Percentiles rank a stretch among this genome's conserved stretches.
Evolutionary conservation across 2,113 vertebrate species (phyloP).

Genomic region (Sorex fumeus): DNA sequence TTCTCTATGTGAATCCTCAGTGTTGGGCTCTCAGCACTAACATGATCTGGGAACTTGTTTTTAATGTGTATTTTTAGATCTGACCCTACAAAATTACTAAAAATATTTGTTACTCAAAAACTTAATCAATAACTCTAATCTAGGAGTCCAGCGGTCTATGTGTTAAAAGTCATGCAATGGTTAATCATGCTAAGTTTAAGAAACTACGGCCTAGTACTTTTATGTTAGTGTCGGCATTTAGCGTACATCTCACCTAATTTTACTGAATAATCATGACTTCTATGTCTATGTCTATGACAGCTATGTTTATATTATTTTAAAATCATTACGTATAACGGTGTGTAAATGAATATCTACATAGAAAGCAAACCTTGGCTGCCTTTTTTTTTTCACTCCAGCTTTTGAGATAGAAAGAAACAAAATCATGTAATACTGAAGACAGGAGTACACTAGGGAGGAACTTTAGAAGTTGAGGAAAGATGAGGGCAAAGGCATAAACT

Average conservation of each 20-base stretch:
- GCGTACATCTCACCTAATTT: not conserved
- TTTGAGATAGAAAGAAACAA: conserved; percentile 49
- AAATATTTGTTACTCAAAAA: not conserved
- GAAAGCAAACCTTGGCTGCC: not conserved
- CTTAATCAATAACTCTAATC: not conserved
- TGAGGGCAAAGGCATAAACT: not conserved
- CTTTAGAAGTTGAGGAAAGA: not conserved
- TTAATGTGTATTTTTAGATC: not conserved
- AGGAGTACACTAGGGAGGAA: not conserved
- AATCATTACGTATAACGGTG: not conserved
- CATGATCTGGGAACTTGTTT: not conserved
- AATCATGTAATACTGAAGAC: not conserved
- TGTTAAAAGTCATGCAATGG: not conserved
- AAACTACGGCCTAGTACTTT: not conserved
- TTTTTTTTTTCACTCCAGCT: not conserved
- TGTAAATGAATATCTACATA: not conserved
- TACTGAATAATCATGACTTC: not conserved
- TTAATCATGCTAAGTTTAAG: not conserved
- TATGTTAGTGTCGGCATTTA: not conserved
- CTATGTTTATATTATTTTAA: not conserved
- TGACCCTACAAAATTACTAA: not conserved
- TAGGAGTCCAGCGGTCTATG: not conserved
- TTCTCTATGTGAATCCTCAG: not conserved
- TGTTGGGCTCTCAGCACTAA: not conserved
- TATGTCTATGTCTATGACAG: not conserved